These are phyloP conservation scores for Himalopsyche japonica DNA, from an alignment of 2,888 invertebrate genomes.

Conservation along the genomic window DNA sequence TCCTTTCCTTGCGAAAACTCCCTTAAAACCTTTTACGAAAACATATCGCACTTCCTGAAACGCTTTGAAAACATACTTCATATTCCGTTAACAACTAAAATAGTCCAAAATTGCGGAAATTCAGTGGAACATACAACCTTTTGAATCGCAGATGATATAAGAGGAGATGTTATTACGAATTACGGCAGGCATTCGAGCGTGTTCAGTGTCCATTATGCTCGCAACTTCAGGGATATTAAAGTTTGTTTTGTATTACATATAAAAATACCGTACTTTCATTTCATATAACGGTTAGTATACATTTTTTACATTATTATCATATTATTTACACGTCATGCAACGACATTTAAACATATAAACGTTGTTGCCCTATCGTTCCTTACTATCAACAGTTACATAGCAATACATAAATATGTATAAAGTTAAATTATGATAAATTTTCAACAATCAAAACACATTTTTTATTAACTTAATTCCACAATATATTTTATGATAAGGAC, in stretches of 20 bases:
- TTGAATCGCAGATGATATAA: not conserved
- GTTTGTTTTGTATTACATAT: not conserved
- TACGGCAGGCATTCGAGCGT: not conserved
- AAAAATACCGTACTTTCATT: not conserved
- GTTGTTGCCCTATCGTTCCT: too few relatives aligned
- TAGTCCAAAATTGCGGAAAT: slow-evolving; percentile 3
- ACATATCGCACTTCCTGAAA: slow-evolving; percentile 2
- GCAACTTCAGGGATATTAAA: not conserved
- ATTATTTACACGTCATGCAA: too few relatives aligned
- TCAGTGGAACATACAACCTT: slow-evolving; percentile 12
- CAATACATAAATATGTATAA: too few relatives aligned
- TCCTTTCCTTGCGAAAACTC: slow-evolving; percentile 6
- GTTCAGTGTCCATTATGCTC: not conserved
- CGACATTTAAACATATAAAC: too few relatives aligned
- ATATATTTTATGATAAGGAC: too few relatives aligned
- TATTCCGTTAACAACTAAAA: not conserved
- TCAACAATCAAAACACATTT: too few relatives aligned
- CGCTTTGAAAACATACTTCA: slow-evolving; percentile 18
- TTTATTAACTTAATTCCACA: too few relatives aligned
- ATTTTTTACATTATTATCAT: too few relatives aligned
- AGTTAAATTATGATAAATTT: too few relatives aligned
- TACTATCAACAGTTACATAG: too few relatives aligned
- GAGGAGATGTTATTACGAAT: not conserved
- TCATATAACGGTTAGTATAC: too few relatives aligned
- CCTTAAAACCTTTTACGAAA: slow-evolving; percentile 23